These are phyloP conservation scores for Ridgeia piscesae DNA, from an alignment of 1,140 invertebrate genomes.

Conservation along the genomic window DNA sequence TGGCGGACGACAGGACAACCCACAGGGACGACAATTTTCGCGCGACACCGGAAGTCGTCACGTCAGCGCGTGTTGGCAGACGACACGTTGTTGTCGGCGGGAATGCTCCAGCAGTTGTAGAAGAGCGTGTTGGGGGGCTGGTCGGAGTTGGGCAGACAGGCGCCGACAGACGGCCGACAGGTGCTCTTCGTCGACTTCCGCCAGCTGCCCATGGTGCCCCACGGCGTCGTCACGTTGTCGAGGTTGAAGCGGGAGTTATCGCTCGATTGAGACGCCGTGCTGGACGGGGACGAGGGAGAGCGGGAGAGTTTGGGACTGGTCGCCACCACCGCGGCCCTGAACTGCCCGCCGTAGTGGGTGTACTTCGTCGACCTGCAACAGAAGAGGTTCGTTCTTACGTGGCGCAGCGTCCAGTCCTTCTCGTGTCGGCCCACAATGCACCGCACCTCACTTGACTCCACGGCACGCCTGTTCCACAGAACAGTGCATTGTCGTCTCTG, in stretches of 20 bases:
- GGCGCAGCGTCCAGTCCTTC: no score
- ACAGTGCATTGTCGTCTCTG: no score
- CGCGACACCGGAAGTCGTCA: not conserved
- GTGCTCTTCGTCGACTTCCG: not conserved
- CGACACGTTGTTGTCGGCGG: not conserved
- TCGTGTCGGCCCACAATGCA: no score
- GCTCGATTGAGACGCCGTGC: not conserved
- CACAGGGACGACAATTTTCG: not conserved
- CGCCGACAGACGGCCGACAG: not conserved
- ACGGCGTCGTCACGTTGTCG: not conserved
- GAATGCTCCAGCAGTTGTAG: slow-evolving; percentile 3
- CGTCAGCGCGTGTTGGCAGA: not conserved
- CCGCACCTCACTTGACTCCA: no score
- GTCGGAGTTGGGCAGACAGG: not conserved
- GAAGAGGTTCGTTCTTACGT: not conserved
- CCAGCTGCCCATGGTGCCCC: not conserved
- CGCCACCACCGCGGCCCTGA: not conserved
- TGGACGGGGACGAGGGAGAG: not conserved
- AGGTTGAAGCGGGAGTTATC: not conserved
- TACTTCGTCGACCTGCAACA: not conserved
- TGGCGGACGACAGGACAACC: not conserved
- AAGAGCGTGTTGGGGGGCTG: not conserved
- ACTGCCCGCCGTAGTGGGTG: not conserved
- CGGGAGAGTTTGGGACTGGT: not conserved
- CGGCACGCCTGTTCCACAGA: no score